These are phyloP conservation scores for Deroplatys truncata DNA, from an alignment of 2,888 invertebrate genomes.

Conservation along the genomic window DNA sequence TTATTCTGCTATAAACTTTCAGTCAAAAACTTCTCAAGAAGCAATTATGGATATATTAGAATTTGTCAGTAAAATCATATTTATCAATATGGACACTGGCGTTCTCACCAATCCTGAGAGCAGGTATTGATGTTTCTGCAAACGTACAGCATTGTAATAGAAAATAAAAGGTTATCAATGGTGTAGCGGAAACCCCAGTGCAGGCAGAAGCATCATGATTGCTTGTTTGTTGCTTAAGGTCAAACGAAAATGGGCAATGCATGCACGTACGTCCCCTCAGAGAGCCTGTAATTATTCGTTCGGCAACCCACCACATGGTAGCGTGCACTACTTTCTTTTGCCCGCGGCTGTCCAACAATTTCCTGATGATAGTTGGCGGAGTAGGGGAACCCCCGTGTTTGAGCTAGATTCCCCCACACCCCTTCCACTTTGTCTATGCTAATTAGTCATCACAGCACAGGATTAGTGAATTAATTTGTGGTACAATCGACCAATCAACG, in stretches of 20 bases:
- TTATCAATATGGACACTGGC: not conserved
- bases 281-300: not conserved
- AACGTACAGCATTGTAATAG: not conserved
- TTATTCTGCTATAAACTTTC: too few species aligned
- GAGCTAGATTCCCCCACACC: not conserved
- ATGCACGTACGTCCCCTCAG: not conserved
- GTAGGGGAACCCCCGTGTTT: conserved; percentile 2
- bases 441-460: conserved; percentile 31
- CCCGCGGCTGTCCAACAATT: conserved; percentile 23
- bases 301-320: not conserved
- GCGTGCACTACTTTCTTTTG: conserved; percentile 6
- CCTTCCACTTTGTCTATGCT: conserved; percentile 30
- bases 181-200: not conserved
- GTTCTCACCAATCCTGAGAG: not conserved
- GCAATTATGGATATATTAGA: not conserved
- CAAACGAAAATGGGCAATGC: not conserved
- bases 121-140: not conserved
- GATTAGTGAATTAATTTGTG: conserved; percentile 32
- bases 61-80: not conserved
- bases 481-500: conserved; percentile 29
- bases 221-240: not conserved
- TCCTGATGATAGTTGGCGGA: conserved; percentile 7
- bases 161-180: not conserved
- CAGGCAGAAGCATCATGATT: not conserved
- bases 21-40: too few species aligned